Conservation (phyloP, 2,113 vertebrate species). For the Litocranius walleri region DNA sequence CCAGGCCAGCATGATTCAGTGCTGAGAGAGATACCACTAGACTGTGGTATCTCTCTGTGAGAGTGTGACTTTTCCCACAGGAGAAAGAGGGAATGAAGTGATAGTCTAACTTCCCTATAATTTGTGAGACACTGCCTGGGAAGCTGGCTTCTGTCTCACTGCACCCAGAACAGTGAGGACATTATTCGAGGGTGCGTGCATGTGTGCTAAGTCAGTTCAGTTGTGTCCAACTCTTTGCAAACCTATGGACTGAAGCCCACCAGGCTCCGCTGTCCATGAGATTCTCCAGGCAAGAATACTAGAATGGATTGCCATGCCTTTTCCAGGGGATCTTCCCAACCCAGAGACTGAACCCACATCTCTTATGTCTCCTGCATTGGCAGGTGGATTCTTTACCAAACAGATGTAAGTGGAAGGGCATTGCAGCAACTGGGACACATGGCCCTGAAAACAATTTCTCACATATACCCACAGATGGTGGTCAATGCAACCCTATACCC, state of each 20-base stretch:
- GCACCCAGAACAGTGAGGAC: not conserved
- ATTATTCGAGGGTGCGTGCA: accelerated
- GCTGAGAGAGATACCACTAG: not conserved
- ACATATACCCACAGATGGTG: no score
- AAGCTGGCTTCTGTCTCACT: not conserved
- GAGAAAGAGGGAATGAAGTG: not conserved
- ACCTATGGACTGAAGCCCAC: not conserved
- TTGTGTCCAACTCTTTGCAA: not conserved
- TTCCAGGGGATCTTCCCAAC: not conserved
- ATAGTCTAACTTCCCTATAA: not conserved
- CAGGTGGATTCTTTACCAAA: not conserved
- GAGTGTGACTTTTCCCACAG: not conserved
- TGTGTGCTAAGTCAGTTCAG: not conserved
- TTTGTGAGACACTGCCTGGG: not conserved
- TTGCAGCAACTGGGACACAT: not conserved
- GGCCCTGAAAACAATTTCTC: not conserved
- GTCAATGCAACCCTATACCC: not conserved
- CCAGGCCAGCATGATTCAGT: not conserved
- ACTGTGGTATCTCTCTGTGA: no score
- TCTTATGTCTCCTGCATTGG: not conserved
- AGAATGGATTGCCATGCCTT: not conserved
- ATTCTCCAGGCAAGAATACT: not conserved
- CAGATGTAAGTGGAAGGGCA: not conserved
- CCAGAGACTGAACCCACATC: not conserved
- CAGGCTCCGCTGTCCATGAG: not conserved